Evolutionary conservation across 2,113 vertebrate species (phyloP), one percentile per base, ranked within the genome.

Genomic region (Pteruthius melanotis): DNA sequence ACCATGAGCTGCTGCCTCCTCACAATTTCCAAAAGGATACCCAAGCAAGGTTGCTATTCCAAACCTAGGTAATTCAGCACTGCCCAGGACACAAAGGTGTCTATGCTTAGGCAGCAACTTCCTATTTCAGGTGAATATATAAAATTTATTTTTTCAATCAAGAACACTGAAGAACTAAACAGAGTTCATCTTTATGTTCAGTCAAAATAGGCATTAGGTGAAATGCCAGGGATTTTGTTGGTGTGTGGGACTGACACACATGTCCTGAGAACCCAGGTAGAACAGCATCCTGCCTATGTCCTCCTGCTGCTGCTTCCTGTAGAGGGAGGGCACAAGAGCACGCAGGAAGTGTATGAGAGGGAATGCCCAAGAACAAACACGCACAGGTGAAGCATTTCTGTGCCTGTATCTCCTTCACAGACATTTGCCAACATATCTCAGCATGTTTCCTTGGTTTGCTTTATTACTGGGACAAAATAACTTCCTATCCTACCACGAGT

Each of bases 231-330:
- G 42, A 47, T 81, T 75, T 89, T 52, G 31, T 15, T 1, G 2
- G 56, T n/a, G 26, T 2, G 2, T 33, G 37, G 50, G 35, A 78
- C 47, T 0, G 2, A 50, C 6, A 1, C 12, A 18, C 3, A 0
- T 15, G 42, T 52, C 78, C 42, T 39, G 56, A 75, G 60, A 50
- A 50, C 16, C 17, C 3, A 5, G 11, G 42, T 1, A 33, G 57
- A 35, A 31, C 61, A 89, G 53, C 1, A 0, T 45, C 63, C 47
- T 69, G 59, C 71, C 39, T 3, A 1, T 23, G 26, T 44, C 17
- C 52, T 60, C 19, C 61, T 77, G 8, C 50, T 80, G 37, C 66
- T 83, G 33, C 57, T 69, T 65, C 22, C 0, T 65, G 35, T 37
- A n/a, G 21, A 91, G 37, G 44, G 31, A 69, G 42, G 37, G 37